Conservation (phyloP, 1,140 invertebrate genomes). For the Heliothis subflexa region DNA sequence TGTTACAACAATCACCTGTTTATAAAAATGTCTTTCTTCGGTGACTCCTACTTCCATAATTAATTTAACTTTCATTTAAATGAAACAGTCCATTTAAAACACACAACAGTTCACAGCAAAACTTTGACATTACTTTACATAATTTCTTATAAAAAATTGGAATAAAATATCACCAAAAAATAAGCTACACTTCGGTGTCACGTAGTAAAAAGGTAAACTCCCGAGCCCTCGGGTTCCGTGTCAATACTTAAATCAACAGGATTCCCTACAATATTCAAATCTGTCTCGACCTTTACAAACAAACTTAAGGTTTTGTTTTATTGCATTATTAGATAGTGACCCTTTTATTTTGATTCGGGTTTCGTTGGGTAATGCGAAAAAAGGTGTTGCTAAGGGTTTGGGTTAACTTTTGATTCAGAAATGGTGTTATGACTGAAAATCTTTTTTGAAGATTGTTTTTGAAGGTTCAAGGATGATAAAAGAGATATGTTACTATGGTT, state of each 20-base stretch:
- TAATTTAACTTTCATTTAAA: too few species aligned
- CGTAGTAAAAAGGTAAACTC: background rate
- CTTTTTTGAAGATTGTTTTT: background rate
- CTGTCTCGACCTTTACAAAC: conserved; percentile 25
- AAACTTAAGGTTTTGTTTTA: conserved; percentile 38
- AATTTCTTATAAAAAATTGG: background rate
- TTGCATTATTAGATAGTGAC: conserved; percentile 35
- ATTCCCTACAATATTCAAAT: conserved; percentile 37
- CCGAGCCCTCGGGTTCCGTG: background rate
- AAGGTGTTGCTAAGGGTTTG: background rate
- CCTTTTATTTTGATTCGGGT: conserved; percentile 29
- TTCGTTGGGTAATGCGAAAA: conserved; percentile 12
- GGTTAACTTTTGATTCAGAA: background rate
- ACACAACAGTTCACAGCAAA: too few species aligned
- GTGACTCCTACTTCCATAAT: too few species aligned
- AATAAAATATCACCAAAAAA: background rate
- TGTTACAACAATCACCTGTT: too few species aligned
- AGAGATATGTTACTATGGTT: too few species aligned
- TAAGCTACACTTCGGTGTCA: conserved; percentile 4
- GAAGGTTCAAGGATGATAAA: background rate
- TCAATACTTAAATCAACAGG: conserved; percentile 46
- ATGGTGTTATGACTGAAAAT: background rate
- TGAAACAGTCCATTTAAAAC: too few species aligned
- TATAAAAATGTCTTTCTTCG: too few species aligned
- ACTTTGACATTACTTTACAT: too few species aligned